Base-by-base conservation (phyloP, 2,113 vertebrate genomes). In the Cariama cristata region DNA sequence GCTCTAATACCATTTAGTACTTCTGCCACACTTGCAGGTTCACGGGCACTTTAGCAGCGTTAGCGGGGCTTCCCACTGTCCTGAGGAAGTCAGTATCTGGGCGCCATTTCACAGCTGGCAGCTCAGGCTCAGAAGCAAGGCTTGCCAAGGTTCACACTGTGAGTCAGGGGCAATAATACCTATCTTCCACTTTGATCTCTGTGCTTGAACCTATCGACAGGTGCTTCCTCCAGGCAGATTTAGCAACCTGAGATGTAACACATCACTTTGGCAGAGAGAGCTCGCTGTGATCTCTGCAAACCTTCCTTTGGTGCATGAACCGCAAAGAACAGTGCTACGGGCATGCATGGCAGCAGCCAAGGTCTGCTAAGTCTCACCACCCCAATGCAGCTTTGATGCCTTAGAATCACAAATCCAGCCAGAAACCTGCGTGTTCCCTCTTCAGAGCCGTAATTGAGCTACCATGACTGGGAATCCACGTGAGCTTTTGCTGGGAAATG, bases 151-250 rank as follows among this genome's bases (percentile, higher is more conserved):
- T 69, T 91, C 80, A 42, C 56, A 4, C 80, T 75, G 91, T 68
- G 83, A 89, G 81, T 86, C 69, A 64, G 76, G 76, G 74, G 35
- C 76, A 89, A 20, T 87, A 89, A 45, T 79, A 38, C 64, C 62
- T 79, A 32, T 82, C 89, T 87, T 87, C 18, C 27, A 22, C 86
- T 97, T 93, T 82, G 40, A 89, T 94, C 89, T 96, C 80, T 64
- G 19, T 89, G 56, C 73, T 75, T 93, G 83, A 94, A 85, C 88
- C 83, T 58, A 23, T 77, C 6, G 8, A 75, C 69, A 0, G 0
- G 40, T 79, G 56, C 76, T 95, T 93, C 86, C 91, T 95, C 66
- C 66, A 49, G 91, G 89, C 93, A 94, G 64, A 60, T 81, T 84
- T 30, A 94, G 80, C 87, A 82, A 87, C 20, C 58, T 86, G 69